Evolutionary conservation across 2,888 invertebrate genomes (phyloP), one percentile per base, ranked within the genome.

Genomic region (Boloria euphrosyne): DNA sequence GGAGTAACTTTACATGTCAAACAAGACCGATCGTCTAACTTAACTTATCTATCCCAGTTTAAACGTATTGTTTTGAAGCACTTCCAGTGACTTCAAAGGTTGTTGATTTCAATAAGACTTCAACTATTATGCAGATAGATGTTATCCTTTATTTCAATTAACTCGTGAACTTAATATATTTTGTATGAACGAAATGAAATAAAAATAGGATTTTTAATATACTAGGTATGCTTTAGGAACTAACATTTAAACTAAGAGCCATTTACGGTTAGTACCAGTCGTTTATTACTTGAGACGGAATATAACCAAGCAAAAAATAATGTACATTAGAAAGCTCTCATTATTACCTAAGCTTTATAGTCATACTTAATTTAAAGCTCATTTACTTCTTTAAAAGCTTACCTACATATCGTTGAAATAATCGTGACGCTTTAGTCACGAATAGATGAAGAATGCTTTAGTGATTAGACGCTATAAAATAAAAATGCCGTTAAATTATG

Each of bases 381-480:
- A n/a, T 13, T 49, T 16, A 49, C n/a, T 49, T 6, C 7, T 31
- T 31, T 31, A 31, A 58, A 16, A 49, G 27, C 16, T 31, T 27
- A 10, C 16, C 47, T n/a, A 16, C 31, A 27, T 31, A 10, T 27
- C 16, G 47, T 59, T 59, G 17, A 31, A 59, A 59, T 59, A 31
- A 31, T 59, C 58, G 65, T 65, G 65, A 59, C 57, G 16, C 27
- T 51, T 17, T 44, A 46, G 59, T 65, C 65, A 65, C 65, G 65
- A 65, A 59, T 27, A 46, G 2, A 7, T 18, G 43, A 51, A 47
- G n/a, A 59, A 50, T 38, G 59, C 31, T 49, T 46, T 43, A 22
- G 27, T 57, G 57, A 57, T 22, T 57, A 46, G 10, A 57, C 22
- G 13, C 46, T 57, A 57, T 57, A 27, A 57, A 59, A 59, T 59